These are phyloP conservation scores for Moxostoma hubbsi DNA, from an alignment of 2,797 vertebrate species.

Conservation along the genomic window DNA sequence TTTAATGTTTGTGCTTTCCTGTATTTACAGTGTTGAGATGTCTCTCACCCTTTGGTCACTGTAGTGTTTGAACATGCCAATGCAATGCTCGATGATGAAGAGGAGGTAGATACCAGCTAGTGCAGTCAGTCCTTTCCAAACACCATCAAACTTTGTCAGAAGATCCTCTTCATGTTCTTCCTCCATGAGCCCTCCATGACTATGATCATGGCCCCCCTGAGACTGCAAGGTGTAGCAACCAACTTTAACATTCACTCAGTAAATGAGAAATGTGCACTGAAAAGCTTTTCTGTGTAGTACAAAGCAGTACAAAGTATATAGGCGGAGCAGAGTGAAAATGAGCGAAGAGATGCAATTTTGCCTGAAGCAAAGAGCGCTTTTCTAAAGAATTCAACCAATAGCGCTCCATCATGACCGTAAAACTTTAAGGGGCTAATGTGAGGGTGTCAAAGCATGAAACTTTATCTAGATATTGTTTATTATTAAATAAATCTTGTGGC, in stretches of 20 bases:
- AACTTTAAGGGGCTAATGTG: too few relatives aligned
- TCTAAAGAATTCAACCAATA: too few relatives aligned
- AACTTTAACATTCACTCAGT: neutral
- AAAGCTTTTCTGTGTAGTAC: neutral
- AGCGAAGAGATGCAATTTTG: too few relatives aligned
- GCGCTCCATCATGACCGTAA: too few relatives aligned
- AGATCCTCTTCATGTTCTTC: constrained; percentile 65
- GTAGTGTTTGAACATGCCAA: constrained; percentile 96
- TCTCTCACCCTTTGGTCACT: constrained; percentile 84
- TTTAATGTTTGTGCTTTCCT: neutral
- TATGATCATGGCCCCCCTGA: constrained; percentile 88
- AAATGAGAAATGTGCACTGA: neutral
- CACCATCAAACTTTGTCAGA: constrained; percentile 84
- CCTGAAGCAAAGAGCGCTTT: too few relatives aligned
- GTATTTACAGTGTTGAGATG: neutral
- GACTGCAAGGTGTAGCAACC: constrained; percentile 74
- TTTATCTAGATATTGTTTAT: too few relatives aligned
- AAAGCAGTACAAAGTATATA: too few relatives aligned
- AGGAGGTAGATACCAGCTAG: constrained; percentile 94
- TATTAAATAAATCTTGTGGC: too few relatives aligned
- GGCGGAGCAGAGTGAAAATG: too few relatives aligned
- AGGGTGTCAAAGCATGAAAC: too few relatives aligned
- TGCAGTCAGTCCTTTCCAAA: constrained; percentile 94
- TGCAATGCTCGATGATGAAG: constrained; percentile 96
- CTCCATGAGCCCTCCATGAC: constrained; percentile 58